Evolutionary conservation across 2,888 invertebrate genomes (phyloP).

Genomic region (Uropetala carovei): DNA sequence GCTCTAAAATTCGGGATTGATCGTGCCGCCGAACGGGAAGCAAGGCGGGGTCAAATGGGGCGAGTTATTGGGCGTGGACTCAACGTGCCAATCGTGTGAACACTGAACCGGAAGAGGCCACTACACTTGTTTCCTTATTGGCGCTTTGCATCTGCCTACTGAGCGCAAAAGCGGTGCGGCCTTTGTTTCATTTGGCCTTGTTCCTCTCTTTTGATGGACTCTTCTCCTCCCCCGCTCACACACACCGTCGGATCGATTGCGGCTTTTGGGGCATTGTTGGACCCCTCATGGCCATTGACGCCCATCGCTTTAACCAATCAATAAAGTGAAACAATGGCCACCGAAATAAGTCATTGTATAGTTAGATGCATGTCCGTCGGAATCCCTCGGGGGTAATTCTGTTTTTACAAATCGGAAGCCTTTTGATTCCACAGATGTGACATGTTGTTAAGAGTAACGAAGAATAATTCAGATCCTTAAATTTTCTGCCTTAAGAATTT

Average conservation of each 20-base stretch:
- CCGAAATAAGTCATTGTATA: no score
- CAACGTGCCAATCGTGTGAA: conserved; percentile 55
- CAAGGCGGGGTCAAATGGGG: conserved; percentile 47
- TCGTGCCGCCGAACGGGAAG: not conserved
- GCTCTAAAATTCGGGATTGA: conserved; percentile 12
- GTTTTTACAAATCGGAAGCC: no score
- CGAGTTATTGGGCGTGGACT: not conserved
- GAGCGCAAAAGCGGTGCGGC: not conserved
- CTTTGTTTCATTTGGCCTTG: not conserved
- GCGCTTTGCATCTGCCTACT: not conserved
- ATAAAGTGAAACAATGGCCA: not conserved
- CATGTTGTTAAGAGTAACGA: no score
- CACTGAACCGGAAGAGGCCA: conserved; percentile 48
- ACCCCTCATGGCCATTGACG: not conserved
- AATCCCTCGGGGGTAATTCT: no score
- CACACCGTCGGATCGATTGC: no score
- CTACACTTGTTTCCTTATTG: not conserved
- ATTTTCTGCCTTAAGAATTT: no score
- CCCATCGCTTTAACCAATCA: not conserved
- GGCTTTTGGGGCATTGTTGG: not conserved
- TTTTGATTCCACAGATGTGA: no score
- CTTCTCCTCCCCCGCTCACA: not conserved
- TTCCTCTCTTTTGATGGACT: not conserved
- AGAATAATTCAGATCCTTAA: no score
- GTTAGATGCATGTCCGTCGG: no score